Conservation (phyloP, 2,113 vertebrate genomes). For the Falcunculus frontatus region DNA sequence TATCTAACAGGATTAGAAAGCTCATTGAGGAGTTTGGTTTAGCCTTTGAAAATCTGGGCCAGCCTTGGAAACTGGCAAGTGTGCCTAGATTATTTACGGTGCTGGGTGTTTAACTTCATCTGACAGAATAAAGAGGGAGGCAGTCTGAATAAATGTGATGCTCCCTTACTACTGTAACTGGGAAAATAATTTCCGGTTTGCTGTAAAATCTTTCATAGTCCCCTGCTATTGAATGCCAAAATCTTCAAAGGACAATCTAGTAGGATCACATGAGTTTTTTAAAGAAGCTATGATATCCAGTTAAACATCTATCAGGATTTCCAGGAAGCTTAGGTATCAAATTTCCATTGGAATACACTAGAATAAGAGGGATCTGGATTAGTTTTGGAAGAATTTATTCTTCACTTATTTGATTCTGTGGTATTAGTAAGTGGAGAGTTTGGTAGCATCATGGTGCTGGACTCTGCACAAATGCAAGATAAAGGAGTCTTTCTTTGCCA, state of each 20-base stretch:
- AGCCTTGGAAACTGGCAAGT: constrained; percentile 11
- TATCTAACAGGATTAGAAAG: neutral
- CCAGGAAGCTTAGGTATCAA: neutral
- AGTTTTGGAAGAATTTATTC: neutral
- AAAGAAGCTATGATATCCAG: neutral
- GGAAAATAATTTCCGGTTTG: neutral
- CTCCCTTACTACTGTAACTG: constrained; percentile 19
- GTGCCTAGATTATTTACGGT: constrained; percentile 14
- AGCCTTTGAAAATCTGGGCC: neutral
- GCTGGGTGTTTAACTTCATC: constrained; percentile 38
- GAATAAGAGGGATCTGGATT: neutral
- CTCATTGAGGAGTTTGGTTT: neutral
- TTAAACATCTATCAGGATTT: constrained; percentile 18
- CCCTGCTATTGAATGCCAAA: neutral
- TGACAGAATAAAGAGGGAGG: constrained; percentile 59
- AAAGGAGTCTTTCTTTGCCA: neutral
- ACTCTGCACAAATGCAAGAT: rapidly evolving
- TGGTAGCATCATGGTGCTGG: neutral
- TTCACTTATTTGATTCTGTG: neutral
- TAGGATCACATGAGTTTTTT: neutral
- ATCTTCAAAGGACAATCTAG: neutral
- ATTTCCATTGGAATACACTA: neutral
- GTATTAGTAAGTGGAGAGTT: neutral
- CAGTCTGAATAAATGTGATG: constrained; percentile 51
- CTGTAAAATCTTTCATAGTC: neutral